A percentile compares a stretch with the other conserved stretches of the same genome.
Conservation (phyloP, 1,140 invertebrate genomes). For the Dendroctonus valens region DNA sequence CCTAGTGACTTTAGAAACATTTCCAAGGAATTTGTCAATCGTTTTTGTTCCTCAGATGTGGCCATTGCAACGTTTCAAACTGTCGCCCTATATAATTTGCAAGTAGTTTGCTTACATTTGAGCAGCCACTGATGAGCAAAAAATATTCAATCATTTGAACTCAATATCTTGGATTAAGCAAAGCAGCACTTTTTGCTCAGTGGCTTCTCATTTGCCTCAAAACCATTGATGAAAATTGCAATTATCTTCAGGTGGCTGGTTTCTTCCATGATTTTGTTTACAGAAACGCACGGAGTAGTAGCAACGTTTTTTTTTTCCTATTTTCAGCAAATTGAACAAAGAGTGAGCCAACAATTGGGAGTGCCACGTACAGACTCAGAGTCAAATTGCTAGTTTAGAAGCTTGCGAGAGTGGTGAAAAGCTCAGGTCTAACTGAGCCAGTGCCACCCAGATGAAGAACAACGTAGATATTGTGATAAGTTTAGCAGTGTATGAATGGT, state of each 20-base stretch:
- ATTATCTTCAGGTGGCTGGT: not conserved
- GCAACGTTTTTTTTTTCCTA: conserved; percentile 10
- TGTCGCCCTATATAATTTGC: not conserved
- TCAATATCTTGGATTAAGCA: not conserved
- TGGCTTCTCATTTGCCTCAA: too few relatives aligned
- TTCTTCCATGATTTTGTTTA: not conserved
- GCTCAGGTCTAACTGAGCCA: conserved; percentile 1
- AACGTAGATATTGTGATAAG: not conserved
- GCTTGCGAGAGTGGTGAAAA: not conserved
- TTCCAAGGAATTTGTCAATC: too few relatives aligned
- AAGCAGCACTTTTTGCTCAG: too few relatives aligned
- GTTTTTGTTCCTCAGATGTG: too few relatives aligned
- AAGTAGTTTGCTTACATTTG: not conserved
- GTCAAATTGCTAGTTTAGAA: conserved; percentile 37
- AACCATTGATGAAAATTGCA: not conserved
- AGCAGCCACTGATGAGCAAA: not conserved
- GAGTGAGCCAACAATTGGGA: conserved; percentile 49
- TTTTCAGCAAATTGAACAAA: conserved; percentile 50
- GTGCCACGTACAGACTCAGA: conserved; percentile 45
- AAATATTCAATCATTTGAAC: not conserved
- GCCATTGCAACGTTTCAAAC: not conserved
- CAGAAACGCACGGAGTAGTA: too few relatives aligned
- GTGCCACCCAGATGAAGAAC: too few relatives aligned
- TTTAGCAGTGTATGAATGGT: not conserved
- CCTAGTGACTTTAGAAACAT: too few relatives aligned